phyloP scores from a whole-genome alignment of 1,140 invertebrate genomes.

The Neoseiulus cucumeris region DNA sequence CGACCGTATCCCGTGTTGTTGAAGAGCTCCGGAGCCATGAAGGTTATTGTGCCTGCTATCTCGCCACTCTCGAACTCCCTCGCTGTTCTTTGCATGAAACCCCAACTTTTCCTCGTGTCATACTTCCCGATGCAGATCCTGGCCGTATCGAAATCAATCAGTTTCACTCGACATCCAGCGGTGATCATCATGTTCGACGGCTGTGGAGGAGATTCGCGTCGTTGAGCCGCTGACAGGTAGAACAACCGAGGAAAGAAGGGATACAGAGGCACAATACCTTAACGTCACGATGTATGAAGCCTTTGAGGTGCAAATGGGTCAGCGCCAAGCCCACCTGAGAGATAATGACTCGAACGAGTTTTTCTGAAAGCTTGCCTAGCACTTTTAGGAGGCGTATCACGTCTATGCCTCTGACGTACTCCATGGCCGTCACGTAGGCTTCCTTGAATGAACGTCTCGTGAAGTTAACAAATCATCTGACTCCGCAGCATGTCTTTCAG shows the following conservation, averaged over 20 bases:
- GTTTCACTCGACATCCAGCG: neutral
- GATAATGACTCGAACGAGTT: neutral
- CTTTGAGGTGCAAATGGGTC: neutral
- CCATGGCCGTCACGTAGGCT: neutral
- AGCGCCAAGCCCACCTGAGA: neutral
- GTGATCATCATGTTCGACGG: constrained; percentile 7
- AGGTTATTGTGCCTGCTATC: neutral
- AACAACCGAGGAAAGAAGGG: no score
- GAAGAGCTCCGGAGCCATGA: constrained; percentile 3
- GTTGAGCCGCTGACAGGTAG: no score
- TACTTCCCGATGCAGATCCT: neutral
- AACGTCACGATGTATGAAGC: constrained; percentile 4
- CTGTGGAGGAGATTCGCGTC: neutral
- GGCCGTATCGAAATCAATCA: constrained; percentile 9
- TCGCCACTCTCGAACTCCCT: neutral
- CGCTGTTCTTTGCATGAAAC: neutral
- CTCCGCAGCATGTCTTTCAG: no score
- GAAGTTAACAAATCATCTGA: no score
- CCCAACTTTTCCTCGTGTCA: neutral
- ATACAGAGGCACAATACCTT: neutral
- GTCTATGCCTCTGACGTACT: neutral
- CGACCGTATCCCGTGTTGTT: neutral
- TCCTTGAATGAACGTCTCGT: neutral
- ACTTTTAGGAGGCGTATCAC: neutral
- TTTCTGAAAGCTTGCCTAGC: neutral